These are phyloP conservation scores for Vimba vimba DNA, from an alignment of 2,113 vertebrate genomes.

Conservation along the genomic window DNA sequence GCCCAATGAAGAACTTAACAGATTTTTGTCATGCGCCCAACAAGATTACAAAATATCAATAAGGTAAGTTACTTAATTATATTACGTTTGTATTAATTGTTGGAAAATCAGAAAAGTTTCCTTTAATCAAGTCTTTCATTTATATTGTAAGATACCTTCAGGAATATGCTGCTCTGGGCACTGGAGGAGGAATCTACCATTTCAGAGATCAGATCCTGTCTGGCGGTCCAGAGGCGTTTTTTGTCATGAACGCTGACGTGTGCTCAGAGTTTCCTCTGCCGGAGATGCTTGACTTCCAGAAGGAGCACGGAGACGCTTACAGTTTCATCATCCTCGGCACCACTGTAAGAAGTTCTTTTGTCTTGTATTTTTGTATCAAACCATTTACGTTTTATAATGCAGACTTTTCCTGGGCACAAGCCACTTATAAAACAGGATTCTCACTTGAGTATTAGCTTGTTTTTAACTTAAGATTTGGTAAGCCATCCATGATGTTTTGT, in stretches of 20 bases:
- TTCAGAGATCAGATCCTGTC: slow-evolving; percentile 98
- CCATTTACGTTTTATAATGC: not conserved
- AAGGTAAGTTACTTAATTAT: slow-evolving; percentile 73
- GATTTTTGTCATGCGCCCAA: slow-evolving; percentile 86
- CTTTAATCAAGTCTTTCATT: not conserved
- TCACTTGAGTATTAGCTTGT: not conserved
- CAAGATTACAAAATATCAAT: slow-evolving; percentile 93
- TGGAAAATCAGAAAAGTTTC: not conserved
- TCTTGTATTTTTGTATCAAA: not conserved
- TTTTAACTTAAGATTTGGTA: not conserved
- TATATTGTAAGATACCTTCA: slow-evolving; percentile 87
- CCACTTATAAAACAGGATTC: not conserved
- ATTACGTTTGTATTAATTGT: not conserved
- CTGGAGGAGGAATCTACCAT: slow-evolving; percentile 96
- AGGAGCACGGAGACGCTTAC: slow-evolving; percentile 77
- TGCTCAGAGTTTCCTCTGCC: slow-evolving; percentile 92
- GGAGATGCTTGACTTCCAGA: slow-evolving; percentile 89
- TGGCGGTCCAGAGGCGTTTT: slow-evolving; percentile 90
- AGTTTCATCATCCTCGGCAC: slow-evolving; percentile 94
- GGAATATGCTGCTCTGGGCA: slow-evolving; percentile 93
- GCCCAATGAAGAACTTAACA: slow-evolving; percentile 89
- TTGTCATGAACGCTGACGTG: slow-evolving; percentile 94
- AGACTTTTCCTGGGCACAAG: not conserved
- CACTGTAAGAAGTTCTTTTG: slow-evolving; percentile 79
- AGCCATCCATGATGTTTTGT: not conserved